Evolutionary conservation across 2,113 vertebrate species (phyloP), one percentile per base, ranked within the genome.

Genomic region (Oncorhynchus mykiss): DNA sequence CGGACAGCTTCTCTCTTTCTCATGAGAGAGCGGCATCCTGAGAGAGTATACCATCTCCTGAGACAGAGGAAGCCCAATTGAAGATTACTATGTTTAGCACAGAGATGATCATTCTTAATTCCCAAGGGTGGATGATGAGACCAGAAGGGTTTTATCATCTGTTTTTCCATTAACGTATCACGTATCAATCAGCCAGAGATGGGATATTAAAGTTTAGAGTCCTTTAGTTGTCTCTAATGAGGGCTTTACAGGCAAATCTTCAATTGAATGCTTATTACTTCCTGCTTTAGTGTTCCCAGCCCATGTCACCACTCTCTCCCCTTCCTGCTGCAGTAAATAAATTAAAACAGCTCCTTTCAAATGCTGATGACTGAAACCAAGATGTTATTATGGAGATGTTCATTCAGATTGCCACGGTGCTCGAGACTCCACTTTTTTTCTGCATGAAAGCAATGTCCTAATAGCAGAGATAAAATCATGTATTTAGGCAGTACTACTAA

Each of bases 331-430:
- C 18, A 72, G 31, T 72, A 81, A 80, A 82, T 70, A 0, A 82
- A 81, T 82, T 7, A 78, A 76, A 51, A 80, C 18, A 67, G 74
- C 78, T 65, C 25, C 39, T 80, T 83, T 79, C 34, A 79, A 65
- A 82, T 78, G 64, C 84, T 74, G 78, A 83, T 67, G 68, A 70
- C 76, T 20, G 9, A 60, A 80, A 76, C 70, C 45, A 60, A 60
- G 60, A 79, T 70, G 67, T 18, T 64, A 60, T 77, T 74, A 62
- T 70, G 39, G 72, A 75, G 79, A 83, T 78, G 49, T 11, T 45
- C 39, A 78, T 62, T 78, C 54, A n/a, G 72, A 85, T 80, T 73
- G 49, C 20, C 51, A 20, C 25, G 16, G 39, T 72, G 76, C 49
- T 74, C 57, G 39, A 39, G 75, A 77, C 70, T 71, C 48, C 31